Evolutionary conservation across 2,113 vertebrate species (phyloP).

Genomic region (Gopherus evgoodei): DNA sequence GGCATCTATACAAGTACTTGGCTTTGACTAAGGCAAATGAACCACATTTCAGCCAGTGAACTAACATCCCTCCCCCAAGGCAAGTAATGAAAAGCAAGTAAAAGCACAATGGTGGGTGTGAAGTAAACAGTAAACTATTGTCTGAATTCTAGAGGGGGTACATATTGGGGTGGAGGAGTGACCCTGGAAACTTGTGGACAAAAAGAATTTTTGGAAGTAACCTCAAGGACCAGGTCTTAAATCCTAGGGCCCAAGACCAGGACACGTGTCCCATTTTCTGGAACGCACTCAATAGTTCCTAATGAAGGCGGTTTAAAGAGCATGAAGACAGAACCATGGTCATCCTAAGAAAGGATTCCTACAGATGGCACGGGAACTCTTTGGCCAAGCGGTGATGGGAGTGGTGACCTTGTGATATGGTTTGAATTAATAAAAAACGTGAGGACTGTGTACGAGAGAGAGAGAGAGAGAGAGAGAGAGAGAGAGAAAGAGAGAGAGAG

Average conservation of each 20-base stretch:
- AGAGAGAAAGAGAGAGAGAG: rapidly evolving
- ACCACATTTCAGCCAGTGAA: background rate
- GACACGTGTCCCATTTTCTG: background rate
- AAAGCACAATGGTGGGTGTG: background rate
- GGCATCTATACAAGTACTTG: background rate
- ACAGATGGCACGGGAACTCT: background rate
- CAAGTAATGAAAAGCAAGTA: background rate
- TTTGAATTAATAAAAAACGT: background rate
- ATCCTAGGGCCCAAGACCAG: background rate
- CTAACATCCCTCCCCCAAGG: background rate
- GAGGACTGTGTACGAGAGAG: rapidly evolving
- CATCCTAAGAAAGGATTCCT: background rate
- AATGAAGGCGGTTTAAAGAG: background rate
- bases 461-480: rapidly evolving
- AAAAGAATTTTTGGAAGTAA: background rate
- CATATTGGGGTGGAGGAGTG: background rate
- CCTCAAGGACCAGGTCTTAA: background rate
- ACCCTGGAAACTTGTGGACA: rapidly evolving
- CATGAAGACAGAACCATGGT: rapidly evolving
- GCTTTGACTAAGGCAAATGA: background rate
- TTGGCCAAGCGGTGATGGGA: background rate
- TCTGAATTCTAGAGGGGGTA: background rate
- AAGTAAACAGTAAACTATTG: background rate
- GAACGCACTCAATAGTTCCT: background rate
- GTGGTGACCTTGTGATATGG: background rate